Base-by-base conservation (phyloP, 2,797 vertebrate genomes). In the Geotria australis region DNA sequence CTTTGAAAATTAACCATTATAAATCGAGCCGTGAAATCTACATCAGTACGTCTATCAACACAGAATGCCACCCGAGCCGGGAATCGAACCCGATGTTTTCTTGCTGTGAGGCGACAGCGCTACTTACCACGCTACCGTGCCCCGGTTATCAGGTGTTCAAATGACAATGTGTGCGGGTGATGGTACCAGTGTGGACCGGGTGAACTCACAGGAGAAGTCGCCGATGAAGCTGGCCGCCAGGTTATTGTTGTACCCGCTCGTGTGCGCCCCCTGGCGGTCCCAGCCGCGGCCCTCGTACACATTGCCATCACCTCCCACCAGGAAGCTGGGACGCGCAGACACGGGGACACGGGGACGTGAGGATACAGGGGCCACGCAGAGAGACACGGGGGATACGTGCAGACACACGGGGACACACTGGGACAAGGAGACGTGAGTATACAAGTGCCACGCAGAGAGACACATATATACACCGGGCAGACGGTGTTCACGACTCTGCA, bases 211-310 rank as follows among this genome's bases (percentile, higher is more conserved):
- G 48, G 67, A 75, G 57, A 73, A 81, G 67, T 78, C 74, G 8
- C 77, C 79, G 68, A 81, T 75, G 63, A 83, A 74, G 15, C 72
- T 68, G 60, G 81, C 72, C 47, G 76, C 77, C n/a, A 80, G 58
- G 15, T 79, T 74, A 57, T 49, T 3, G 63, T 80, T 80, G 68
- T 73, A 66, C 46, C 47, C 58, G 46, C 61, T 60, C 14, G 75
- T 47, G 56, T 83, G 80, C 10, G 70, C 76, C 0, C 80, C 80
- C 1, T 68, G 57, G 55, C 65, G 59, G 13, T 69, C 66, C 79
- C 80, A 82, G 57, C 80, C 78, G 8, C 79, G 70, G 5, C 78
- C 80, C 59, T 83, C 79, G 2, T 73, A 81, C 60, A 77, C 64
- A 0, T 60, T 66, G 2, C 80, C 77, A 1, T 79, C 74, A 60